Conservation (phyloP, 1,140 invertebrate genomes). For the Ostrea edulis region DNA sequence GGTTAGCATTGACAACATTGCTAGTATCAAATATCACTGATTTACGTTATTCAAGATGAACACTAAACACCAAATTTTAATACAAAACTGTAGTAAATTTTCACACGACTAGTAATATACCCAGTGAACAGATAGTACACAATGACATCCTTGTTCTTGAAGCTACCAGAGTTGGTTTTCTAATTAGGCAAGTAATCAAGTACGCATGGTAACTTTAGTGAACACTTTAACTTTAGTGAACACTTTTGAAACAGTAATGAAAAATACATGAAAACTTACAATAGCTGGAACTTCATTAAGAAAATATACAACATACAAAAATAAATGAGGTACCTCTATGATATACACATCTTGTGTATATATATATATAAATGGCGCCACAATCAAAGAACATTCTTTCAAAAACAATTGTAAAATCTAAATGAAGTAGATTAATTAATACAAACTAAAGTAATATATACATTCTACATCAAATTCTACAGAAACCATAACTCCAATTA, state of each 20-base stretch:
- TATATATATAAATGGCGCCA: background rate
- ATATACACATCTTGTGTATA: background rate
- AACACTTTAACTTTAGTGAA: too few species aligned
- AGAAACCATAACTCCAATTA: background rate
- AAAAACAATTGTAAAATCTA: background rate
- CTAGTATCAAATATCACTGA: background rate
- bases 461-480: background rate
- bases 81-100: background rate
- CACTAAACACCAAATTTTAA: background rate
- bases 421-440: background rate
- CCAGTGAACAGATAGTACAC: background rate
- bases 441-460: background rate
- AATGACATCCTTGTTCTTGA: background rate
- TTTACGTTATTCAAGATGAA: background rate
- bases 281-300: background rate
- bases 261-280: background rate
- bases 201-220: background rate
- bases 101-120: background rate
- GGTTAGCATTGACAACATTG: background rate
- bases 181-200: background rate
- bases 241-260: background rate
- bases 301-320: constrained; percentile 11
- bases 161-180: background rate
- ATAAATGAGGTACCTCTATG: background rate
- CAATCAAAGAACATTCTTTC: background rate